These are phyloP conservation scores for Triplophysa rosa DNA, from an alignment of 2,113 vertebrate genomes.

Conservation along the genomic window DNA sequence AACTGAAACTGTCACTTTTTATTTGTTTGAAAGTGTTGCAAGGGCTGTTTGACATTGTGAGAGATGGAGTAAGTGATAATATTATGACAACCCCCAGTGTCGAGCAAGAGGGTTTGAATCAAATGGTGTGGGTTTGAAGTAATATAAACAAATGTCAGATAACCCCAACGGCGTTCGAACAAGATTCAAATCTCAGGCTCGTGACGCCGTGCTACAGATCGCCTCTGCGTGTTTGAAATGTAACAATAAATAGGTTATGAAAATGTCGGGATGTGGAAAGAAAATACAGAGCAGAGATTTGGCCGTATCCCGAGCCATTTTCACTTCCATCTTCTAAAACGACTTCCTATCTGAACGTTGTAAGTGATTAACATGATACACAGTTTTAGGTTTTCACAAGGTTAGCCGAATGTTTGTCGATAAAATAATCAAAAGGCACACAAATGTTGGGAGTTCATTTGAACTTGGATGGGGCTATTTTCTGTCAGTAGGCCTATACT, in stretches of 20 bases:
- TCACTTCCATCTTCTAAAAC: too few species aligned
- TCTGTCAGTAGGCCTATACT: too few species aligned
- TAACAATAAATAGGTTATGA: constrained; percentile 28
- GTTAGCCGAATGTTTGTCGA: too few species aligned
- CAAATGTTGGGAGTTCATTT: too few species aligned
- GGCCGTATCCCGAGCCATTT: not conserved
- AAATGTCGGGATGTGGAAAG: constrained; percentile 1
- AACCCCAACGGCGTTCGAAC: not conserved
- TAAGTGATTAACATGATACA: too few species aligned
- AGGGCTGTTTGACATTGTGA: not conserved
- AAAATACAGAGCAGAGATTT: constrained; percentile 28
- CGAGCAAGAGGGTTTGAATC: not conserved
- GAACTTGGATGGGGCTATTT: too few species aligned
- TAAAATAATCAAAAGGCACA: too few species aligned
- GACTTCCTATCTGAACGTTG: too few species aligned
- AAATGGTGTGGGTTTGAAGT: not conserved
- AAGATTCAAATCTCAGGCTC: constrained; percentile 4
- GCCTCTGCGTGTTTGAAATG: not conserved
- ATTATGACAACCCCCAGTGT: constrained; percentile 8
- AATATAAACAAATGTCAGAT: constrained; percentile 14
- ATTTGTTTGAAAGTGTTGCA: not conserved
- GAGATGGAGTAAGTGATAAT: not conserved
- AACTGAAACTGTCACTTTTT: too few species aligned
- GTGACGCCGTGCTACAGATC: not conserved
- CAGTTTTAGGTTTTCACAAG: too few species aligned